Conservation (phyloP, 2,888 invertebrate species). For the Oxytorus armatus region DNA sequence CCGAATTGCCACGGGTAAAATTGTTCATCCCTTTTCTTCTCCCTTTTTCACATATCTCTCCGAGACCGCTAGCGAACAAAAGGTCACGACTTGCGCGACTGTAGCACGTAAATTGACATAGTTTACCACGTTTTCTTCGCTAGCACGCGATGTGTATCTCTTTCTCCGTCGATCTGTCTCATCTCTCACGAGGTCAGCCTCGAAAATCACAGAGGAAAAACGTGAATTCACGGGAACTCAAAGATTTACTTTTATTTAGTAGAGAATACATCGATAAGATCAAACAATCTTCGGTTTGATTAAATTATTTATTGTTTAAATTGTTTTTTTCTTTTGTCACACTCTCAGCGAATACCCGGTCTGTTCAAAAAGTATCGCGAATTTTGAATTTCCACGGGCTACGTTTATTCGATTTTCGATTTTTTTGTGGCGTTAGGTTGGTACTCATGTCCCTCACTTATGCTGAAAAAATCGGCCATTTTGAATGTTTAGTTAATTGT, state of each 20-base stretch:
- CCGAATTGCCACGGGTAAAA: slow-evolving; percentile 72
- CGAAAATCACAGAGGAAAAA: slow-evolving; percentile 11
- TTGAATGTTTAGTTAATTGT: too few species aligned
- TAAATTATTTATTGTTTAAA: not conserved
- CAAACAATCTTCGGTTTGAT: not conserved
- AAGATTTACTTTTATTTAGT: not conserved
- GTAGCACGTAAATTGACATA: not conserved
- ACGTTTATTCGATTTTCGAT: too few species aligned
- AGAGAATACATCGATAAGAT: not conserved
- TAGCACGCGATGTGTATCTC: not conserved
- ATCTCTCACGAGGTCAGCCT: not conserved
- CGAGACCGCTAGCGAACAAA: not conserved
- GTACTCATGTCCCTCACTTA: too few species aligned
- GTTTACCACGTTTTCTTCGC: not conserved
- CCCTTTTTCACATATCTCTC: slow-evolving; percentile 5
- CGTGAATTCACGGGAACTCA: not conserved
- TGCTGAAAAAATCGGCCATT: too few species aligned
- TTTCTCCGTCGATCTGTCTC: not conserved
- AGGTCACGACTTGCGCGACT: too few species aligned
- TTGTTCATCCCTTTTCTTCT: slow-evolving; percentile 9
- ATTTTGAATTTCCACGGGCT: too few species aligned
- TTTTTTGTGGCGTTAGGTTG: too few species aligned
- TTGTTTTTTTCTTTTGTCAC: not conserved
- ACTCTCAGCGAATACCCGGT: not conserved
- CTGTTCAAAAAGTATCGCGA: too few species aligned